Evolutionary conservation across 2,888 invertebrate species (phyloP), one percentile per base, ranked within the genome.

Genomic region (Cephus spinipes): DNA sequence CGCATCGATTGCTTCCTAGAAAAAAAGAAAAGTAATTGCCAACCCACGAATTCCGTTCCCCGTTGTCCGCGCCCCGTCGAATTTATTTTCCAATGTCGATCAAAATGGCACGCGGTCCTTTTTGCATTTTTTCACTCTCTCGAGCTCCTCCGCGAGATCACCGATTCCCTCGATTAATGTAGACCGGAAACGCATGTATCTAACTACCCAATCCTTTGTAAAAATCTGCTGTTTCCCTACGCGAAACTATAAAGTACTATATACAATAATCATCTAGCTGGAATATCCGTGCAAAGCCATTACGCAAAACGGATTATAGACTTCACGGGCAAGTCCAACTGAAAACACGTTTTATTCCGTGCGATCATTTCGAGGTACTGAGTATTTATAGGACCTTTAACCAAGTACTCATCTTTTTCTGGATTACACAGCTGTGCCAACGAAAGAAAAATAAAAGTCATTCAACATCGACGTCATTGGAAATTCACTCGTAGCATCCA

Each of bases 21-120:
- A 78, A 80, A 80, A 78, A 80, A 77, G 76, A 76, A 73, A 79
- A 77, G 80, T 77, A 82, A 82, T 82, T 81, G 83, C 80, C 79
- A 75, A 81, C 77, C 80, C 83, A 80, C 79, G 76, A 74, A 73
- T 34, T 68, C 81, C 78, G 23, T 55, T 55, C 55, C 23, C 23
- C 23, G 9, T 55, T 23, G 55, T 55, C 23, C 2, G 55, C 55
- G 6, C 1, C 6, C 23, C 55, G 9, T 9, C 2, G 55, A 55
- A 55, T 55, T 23, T 55, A 15, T 23, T 55, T 55, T 55, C 40
- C 40, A 23, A 55, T 23, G 55, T 23, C 55, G 23, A 23, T 23
- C 9, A 23, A 55, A 9, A 9, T 2, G 23, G 2, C 55, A 9
- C 23, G 55, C 6, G 23, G 23, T 9, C 23, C 55, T 23, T 55